Evolutionary conservation across 2,888 invertebrate genomes (phyloP), one percentile per base, ranked within the genome.

Genomic region (Frankliniella intonsa): DNA sequence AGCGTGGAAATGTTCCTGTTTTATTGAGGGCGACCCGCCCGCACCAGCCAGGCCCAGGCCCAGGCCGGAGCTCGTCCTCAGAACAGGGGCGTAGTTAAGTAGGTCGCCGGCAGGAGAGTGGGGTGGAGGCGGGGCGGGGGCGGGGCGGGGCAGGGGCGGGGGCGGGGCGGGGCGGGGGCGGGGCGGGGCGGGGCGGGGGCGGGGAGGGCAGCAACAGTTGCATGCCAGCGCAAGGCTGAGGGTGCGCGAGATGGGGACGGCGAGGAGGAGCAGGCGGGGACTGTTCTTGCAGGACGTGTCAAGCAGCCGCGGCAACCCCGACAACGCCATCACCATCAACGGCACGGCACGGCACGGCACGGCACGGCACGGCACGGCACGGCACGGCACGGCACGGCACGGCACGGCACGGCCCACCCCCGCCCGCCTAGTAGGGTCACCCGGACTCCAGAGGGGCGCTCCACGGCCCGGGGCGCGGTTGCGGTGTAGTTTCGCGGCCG

Each of bases 141-240:
- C 51, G 51, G 51, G 51, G 51, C 51, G 14, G 51, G 51, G 51
- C 51, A 9, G 14, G 9, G 14, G 65, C 65, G 69, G 69, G 22
- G 22, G n/a, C 22, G 69, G 55, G 55, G 55, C 55, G 90, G 88
- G 84, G 83, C 83, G 84, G 65, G n/a, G 65, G 65, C 62, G 62
- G 62, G 14, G 14, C 62, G 62, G 83, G 80, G 81, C 51, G 84
- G 65, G 9, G 19, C 22, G 22, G 69, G 69, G 69, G 22, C 69
- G 22, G 22, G 10, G 25, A 8, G 69, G 69, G 69, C 25, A 76
- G 69, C 69, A 76, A 76, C 69, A 76, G 69, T 76, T 76, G 69
- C 38, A 38, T 38, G 38, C 38, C 3, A 38, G 38, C 38, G 38
- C 38, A 38, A 38, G 5, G 38, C 69, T 17, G 62, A n/a, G 62